These are phyloP conservation scores for Loxodonta africana DNA, from an alignment of 2,113 vertebrate species.

Conservation along the genomic window DNA sequence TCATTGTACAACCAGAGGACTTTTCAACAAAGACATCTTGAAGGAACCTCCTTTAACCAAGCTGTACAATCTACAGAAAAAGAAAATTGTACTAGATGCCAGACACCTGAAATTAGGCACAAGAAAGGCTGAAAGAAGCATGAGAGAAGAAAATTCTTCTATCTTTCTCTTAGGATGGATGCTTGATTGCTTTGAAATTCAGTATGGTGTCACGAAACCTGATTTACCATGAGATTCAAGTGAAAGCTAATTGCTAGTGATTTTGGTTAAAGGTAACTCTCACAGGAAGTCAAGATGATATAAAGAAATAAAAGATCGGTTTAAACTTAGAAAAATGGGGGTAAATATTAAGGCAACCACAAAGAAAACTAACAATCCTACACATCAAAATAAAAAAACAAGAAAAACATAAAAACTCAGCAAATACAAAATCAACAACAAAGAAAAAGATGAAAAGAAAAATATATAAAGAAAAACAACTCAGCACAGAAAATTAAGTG, in stretches of 20 bases:
- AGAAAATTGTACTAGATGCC: background rate
- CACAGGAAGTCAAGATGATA: background rate
- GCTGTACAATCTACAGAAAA: background rate
- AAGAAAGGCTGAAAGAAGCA: background rate
- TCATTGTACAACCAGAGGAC: background rate
- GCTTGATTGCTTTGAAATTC: background rate
- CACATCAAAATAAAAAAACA: too few relatives aligned
- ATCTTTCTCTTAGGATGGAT: background rate
- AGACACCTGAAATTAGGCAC: background rate
- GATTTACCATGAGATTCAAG: background rate
- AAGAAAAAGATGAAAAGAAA: too few relatives aligned
- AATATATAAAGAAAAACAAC: too few relatives aligned
- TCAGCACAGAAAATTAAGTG: too few relatives aligned
- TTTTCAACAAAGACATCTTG: background rate
- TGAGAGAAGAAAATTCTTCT: background rate
- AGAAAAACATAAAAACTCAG: too few relatives aligned
- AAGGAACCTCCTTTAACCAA: background rate
- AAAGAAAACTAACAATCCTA: too few relatives aligned
- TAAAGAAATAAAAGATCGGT: too few relatives aligned
- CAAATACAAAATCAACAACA: too few relatives aligned
- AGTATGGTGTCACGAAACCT: background rate
- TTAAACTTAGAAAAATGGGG: too few relatives aligned
- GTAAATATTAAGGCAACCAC: too few relatives aligned
- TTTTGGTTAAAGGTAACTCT: constrained; percentile 28
- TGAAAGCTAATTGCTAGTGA: background rate